phyloP scores from a whole-genome alignment of 2,113 vertebrate species.

The Rhynchomys soricoides region DNA sequence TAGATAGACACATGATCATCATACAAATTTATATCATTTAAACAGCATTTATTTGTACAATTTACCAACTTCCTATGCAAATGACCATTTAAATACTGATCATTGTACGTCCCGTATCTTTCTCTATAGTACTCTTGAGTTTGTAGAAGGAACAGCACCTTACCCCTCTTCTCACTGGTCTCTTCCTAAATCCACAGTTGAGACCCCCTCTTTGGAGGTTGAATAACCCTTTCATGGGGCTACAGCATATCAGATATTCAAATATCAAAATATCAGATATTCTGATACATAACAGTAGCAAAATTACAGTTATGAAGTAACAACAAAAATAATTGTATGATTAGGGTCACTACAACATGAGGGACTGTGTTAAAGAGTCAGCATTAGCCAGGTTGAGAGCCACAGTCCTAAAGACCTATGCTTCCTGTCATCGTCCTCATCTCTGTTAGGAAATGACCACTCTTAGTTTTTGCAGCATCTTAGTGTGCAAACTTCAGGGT shows the following conservation, averaged over 20 bases:
- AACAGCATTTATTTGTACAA: neutral
- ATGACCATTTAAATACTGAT: conserved; percentile 23
- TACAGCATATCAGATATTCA: too few relatives aligned
- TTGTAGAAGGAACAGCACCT: neutral
- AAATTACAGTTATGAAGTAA: neutral
- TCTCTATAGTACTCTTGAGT: neutral
- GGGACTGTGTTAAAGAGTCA: neutral
- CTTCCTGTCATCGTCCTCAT: neutral
- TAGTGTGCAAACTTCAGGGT: neutral
- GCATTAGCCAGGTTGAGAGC: neutral
- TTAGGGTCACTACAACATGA: neutral
- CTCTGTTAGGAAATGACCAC: neutral
- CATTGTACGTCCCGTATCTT: neutral
- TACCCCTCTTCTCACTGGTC: neutral
- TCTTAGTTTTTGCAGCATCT: neutral
- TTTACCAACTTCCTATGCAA: conserved; percentile 2
- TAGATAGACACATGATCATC: neutral
- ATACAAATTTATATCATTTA: conserved; percentile 40
- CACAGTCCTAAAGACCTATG: neutral
- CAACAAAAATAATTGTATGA: neutral
- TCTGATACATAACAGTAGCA: neutral
- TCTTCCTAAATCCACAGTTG: neutral
- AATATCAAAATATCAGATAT: neutral
- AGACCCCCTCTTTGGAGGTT: neutral
- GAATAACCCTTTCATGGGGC: neutral